These are phyloP conservation scores for Ctenicera cuprea DNA, from an alignment of 2,888 invertebrate species.

Conservation along the genomic window DNA sequence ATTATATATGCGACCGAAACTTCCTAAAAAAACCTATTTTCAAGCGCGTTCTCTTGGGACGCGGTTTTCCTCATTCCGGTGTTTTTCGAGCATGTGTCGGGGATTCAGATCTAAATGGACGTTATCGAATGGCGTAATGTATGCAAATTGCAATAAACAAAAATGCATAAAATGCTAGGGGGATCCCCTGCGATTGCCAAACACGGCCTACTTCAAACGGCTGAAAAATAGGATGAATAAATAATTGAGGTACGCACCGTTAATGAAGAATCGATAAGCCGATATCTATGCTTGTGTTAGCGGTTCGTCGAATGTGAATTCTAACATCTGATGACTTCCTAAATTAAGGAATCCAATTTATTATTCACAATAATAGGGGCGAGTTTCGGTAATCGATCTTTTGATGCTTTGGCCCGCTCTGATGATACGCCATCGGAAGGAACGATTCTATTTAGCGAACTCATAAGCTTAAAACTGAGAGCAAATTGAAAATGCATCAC, in stretches of 20 bases:
- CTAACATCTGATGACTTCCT: constrained; percentile 46
- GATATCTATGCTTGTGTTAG: constrained; percentile 35
- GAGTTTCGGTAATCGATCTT: constrained; percentile 37
- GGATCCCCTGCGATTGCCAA: constrained; percentile 11
- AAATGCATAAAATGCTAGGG: constrained; percentile 23
- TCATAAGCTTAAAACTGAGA: constrained; percentile 25
- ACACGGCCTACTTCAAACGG: constrained; percentile 32
- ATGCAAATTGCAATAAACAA: constrained; percentile 37
- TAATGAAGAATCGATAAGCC: constrained; percentile 50
- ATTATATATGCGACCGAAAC: constrained; percentile 34
- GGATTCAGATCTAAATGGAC: constrained; percentile 28
- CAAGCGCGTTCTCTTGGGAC: constrained; percentile 19
- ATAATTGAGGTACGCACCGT: constrained; percentile 46
- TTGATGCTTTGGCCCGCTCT: background rate
- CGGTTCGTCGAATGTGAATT: constrained; percentile 46
- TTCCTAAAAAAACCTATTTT: constrained; percentile 29
- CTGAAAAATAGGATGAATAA: constrained; percentile 46
- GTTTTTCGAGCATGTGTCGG: constrained; percentile 10
- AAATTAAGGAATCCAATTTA: constrained; percentile 44
- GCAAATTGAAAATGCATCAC: constrained; percentile 32
- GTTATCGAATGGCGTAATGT: constrained; percentile 32
- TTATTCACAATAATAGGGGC: constrained; percentile 38
- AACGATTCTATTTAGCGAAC: constrained; percentile 26
- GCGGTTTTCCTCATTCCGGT: constrained; percentile 18
- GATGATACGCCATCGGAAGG: constrained; percentile 10